Base-by-base conservation (phyloP, 2,797 vertebrate species). In the Odontamblyopus rebecca region DNA sequence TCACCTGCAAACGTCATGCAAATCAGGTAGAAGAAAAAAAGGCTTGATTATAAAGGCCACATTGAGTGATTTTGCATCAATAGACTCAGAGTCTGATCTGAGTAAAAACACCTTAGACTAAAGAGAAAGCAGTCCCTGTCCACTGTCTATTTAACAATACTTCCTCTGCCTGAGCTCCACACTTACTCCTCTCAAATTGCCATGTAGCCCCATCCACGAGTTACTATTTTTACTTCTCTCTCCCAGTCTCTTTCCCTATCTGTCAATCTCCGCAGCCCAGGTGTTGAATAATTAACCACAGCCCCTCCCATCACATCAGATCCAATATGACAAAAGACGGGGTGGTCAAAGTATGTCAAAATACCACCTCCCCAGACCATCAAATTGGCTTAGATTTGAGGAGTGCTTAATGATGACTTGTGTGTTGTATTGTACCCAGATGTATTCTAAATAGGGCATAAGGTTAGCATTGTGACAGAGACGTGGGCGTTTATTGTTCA, bases 261-360 rank as follows among this genome's bases (percentile, higher is more conserved):
- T 81, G 85, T 91, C 89, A 86, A 84, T 90, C 89, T 91, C 87
- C 75, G 80, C 80, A 74, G 77, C 80, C 53, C 68, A 61, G 69
- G 69, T 63, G 79, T 83, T 89, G 86, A 91, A 93, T 93, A 87
- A 93, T 93, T 94, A 92, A 93, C 91, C 38, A 80, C 80, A 71
- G 89, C 89, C 84, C 91, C 91, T 72, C 92, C 92, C 79, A 73
- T 88, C 81, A 60, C 57, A 84, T 73, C 92, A 93, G 89, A 89
- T 92, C 83, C 82, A 85, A 74, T 66, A 71, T 67, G 68, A 79
- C 70, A 72, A 70, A 62, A 41, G 3, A 35, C 41, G 44, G 35
- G 27, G 56, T 53, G 48, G 29, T 18, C 9, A 53, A 54, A 32
- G 48, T 48, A 23, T 29, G 27, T 12, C 15, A 29, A 60, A 16